These are phyloP conservation scores for Dermochelys coriacea DNA, from an alignment of 2,797 vertebrate species.

Conservation along the genomic window DNA sequence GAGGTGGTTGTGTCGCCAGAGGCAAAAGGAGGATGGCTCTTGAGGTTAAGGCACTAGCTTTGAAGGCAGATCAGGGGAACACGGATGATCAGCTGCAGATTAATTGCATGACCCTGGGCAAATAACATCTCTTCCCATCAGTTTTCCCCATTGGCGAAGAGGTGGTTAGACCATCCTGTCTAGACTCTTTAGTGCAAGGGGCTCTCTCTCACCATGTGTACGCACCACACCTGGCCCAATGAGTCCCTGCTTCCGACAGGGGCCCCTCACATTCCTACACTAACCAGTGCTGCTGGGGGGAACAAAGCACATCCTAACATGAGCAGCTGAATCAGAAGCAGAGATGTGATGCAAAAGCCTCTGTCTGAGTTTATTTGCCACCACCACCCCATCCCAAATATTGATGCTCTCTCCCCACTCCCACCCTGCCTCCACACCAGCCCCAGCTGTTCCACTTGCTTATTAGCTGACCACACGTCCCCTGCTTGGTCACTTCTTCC, in stretches of 20 bases:
- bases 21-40: neutral
- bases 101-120: neutral
- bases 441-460: neutral
- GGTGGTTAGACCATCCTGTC: neutral
- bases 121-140: neutral
- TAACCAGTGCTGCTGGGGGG: neutral
- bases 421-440: neutral
- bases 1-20: neutral
- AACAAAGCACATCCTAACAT: neutral
- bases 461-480: neutral
- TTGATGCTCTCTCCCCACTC: neutral
- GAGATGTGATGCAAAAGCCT: neutral
- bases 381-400: neutral
- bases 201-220: neutral
- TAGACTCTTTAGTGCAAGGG: neutral
- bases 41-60: neutral
- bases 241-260: no score
- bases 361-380: neutral
- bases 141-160: no score
- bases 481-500: conserved; percentile 1
- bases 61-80: neutral
- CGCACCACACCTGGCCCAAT: neutral
- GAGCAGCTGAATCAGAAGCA: neutral
- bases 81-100: neutral
- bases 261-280: neutral